Evolutionary conservation across 2,797 vertebrate genomes (phyloP).

Genomic region (Amblyopsis hoosieri): DNA sequence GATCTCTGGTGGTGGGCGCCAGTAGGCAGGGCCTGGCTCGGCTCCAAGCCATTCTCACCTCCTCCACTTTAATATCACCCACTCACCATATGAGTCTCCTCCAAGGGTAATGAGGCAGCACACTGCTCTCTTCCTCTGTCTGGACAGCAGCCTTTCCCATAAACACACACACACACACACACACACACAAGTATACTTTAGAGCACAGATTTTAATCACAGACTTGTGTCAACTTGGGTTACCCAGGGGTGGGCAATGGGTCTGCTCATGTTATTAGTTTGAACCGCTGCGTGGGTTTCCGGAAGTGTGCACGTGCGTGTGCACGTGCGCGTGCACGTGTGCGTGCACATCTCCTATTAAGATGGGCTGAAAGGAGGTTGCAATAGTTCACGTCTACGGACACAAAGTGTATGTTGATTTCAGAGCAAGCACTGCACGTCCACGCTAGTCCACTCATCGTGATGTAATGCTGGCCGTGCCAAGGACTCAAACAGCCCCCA

Average conservation of each 20-base stretch:
- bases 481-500: conserved; percentile 29
- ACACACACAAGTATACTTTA: not conserved
- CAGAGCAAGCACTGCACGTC: conserved; percentile 10
- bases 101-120: conserved; percentile 57
- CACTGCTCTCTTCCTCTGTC: conserved; percentile 64
- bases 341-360: not conserved
- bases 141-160: conserved; percentile 67
- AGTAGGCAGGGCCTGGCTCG: conserved; percentile 26
- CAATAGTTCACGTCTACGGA: not conserved
- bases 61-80: conserved; percentile 67
- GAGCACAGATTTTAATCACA: conserved; percentile 63
- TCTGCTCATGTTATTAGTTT: conserved; percentile 42
- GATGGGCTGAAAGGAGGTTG: not conserved
- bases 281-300: conserved; percentile 25
- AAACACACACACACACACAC: conserved; percentile 14
- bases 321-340: not conserved
- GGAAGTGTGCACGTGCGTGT: conserved; percentile 6
- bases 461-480: conserved; percentile 25
- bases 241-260: conserved; percentile 41
- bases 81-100: conserved; percentile 66
- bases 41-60: conserved; percentile 49
- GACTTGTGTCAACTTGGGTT: conserved; percentile 47
- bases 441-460: not conserved
- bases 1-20: conserved; percentile 10
- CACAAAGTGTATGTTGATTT: conserved; percentile 27